phyloP scores from a whole-genome alignment of 2,113 vertebrate genomes.

The Semnopithecus entellus region DNA sequence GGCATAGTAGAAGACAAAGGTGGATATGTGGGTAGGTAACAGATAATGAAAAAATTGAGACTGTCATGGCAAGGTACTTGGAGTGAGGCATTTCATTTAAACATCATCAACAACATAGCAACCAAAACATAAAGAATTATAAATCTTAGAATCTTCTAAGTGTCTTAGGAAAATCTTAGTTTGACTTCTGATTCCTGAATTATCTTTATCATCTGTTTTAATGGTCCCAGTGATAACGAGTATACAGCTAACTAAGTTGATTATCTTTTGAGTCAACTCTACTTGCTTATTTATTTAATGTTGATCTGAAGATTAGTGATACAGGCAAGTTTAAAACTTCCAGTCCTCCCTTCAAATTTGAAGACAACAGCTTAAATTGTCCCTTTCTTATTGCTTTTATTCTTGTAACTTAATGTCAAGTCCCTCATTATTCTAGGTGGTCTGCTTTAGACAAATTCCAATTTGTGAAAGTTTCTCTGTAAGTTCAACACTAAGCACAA shows the following conservation, averaged over 20 bases:
- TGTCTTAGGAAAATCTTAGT: background rate
- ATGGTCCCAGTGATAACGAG: background rate
- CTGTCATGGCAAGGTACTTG: background rate
- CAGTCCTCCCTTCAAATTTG: background rate
- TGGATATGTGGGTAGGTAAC: background rate
- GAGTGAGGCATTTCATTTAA: background rate
- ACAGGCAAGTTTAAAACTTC: background rate
- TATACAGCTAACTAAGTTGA: background rate
- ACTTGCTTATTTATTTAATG: background rate
- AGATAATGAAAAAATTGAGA: background rate
- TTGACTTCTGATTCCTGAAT: background rate
- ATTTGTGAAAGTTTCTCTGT: background rate
- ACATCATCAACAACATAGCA: background rate
- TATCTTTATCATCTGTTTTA: background rate
- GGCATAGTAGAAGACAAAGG: background rate
- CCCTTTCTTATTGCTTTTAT: background rate
- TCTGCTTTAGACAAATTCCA: background rate
- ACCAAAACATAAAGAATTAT: background rate
- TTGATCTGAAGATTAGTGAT: background rate
- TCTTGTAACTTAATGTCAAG: background rate
- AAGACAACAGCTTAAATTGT: background rate
- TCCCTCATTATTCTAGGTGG: background rate
- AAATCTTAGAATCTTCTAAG: background rate
- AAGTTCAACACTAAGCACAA: background rate
- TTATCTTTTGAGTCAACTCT: background rate